A percentile compares a stretch with the other conserved stretches of the same genome.
phyloP scores from a whole-genome alignment of 2,113 vertebrate species.

The Opisthocomus hoazin region DNA sequence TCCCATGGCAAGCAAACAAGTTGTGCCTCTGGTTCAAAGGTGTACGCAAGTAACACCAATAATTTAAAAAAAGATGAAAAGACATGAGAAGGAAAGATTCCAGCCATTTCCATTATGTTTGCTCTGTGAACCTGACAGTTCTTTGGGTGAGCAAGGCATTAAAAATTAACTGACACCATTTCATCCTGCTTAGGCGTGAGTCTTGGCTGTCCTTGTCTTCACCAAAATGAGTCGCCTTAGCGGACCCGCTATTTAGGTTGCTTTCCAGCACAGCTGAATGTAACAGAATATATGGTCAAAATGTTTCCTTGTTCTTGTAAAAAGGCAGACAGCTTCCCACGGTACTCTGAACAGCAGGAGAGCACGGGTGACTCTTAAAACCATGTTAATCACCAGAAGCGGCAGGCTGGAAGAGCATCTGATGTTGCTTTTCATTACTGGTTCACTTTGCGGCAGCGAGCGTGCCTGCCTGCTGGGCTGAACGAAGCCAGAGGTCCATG shows the following conservation, averaged over 20 bases:
- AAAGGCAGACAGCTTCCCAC: background rate
- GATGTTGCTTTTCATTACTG: background rate
- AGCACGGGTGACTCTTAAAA: background rate
- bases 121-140: background rate
- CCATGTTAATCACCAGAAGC: background rate
- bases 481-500: background rate
- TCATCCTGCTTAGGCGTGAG: background rate
- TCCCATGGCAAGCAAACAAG: too few species aligned
- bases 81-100: background rate
- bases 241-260: background rate
- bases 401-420: background rate
- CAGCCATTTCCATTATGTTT: background rate
- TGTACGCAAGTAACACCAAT: background rate
- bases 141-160: background rate
- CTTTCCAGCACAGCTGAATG: background rate
- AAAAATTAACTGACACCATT: background rate
- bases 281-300: background rate
- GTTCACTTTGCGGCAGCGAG: background rate
- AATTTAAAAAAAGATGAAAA: background rate
- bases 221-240: background rate
- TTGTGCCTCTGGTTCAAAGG: background rate
- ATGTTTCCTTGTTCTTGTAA: background rate
- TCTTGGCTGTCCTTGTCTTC: background rate
- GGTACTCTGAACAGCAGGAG: background rate
- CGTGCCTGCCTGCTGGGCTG: background rate